A percentile compares a stretch with the other conserved stretches of the same genome.
phyloP scores from a whole-genome alignment of 2,113 vertebrate genomes.

The Eleginops maclovinus region DNA sequence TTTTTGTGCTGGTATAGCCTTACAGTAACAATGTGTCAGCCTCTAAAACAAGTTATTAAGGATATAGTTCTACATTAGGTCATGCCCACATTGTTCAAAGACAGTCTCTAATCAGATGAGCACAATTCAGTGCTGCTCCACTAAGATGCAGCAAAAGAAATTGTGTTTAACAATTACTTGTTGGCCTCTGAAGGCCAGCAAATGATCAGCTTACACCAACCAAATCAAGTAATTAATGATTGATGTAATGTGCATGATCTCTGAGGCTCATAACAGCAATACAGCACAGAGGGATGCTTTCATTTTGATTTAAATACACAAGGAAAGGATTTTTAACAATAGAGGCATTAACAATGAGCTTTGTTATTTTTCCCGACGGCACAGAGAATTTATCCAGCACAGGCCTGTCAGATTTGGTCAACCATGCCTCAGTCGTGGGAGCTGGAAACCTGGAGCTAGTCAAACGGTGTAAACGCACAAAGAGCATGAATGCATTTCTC shows the following conservation, averaged over 20 bases:
- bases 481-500: not conserved
- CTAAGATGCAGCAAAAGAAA: not conserved
- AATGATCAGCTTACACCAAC: too few relatives aligned
- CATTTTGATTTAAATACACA: not conserved
- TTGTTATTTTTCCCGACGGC: constrained; percentile 12
- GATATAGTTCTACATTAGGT: not conserved
- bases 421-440: constrained; percentile 33
- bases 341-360: constrained; percentile 9
- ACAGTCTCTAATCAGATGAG: not conserved
- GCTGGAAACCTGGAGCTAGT: not conserved
- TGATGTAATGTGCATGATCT: too few relatives aligned
- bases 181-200: not conserved
- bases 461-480: not conserved
- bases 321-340: constrained; percentile 14
- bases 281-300: not conserved
- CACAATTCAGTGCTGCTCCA: not conserved
- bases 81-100: not conserved
- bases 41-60: not conserved
- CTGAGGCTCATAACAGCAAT: not conserved
- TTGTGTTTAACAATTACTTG: too few relatives aligned
- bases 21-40: not conserved
- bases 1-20: too few relatives aligned
- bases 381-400: constrained; percentile 33
- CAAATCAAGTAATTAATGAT: too few relatives aligned
- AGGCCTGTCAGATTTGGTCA: constrained; percentile 37